Evolutionary conservation across 2,797 vertebrate genomes (phyloP), one percentile per base, ranked within the genome.

Genomic region (Margarornis squamiger): DNA sequence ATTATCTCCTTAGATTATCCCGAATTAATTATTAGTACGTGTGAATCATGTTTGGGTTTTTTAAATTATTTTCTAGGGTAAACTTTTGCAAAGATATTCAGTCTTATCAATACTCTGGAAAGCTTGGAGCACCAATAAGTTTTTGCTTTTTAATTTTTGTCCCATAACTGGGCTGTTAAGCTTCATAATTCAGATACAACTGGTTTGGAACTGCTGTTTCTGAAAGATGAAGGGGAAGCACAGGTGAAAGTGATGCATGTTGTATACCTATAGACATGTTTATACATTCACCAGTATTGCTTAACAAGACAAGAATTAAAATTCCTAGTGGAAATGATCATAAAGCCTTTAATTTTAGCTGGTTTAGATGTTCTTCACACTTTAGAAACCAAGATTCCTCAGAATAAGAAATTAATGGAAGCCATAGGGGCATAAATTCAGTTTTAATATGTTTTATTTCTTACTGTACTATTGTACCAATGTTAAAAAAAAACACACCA

Each of bases 81-180:
- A 80, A 49, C 10, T 83, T 87, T 87, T 29, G 34, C 14, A 9
- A 79, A 90, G 32, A 34, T 39, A 18, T 20, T 66, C 11, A 32
- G 14, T 86, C 27, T 61, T 68, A 54, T 3, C 5, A 12, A 20
- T 81, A 23, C 43, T 61, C 20, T 59, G 23, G 62, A 76, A 86
- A 49, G 3, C 38, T 80, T 49, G 19, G 17, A 67, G 27, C 0
- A 0, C 7, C 27, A 10, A 0, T 67, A 14, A 27, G 9, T 6
- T 74, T 70, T 72, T 55, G 29, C 7, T 59, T 54, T 77, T 57
- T 6, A 57, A 18, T 75, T 90, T 85, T 81, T 76, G 16, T 55
- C 23, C n/a, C 14, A 36, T 45, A 17, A 41, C n/a, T 76, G 22
- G 49, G 15, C 19, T 32, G 23, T 52, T 81, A 77, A 75, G 23